Evolutionary conservation across 2,797 vertebrate genomes (phyloP), one percentile per base, ranked within the genome.

Genomic region (Selene dorsalis): DNA sequence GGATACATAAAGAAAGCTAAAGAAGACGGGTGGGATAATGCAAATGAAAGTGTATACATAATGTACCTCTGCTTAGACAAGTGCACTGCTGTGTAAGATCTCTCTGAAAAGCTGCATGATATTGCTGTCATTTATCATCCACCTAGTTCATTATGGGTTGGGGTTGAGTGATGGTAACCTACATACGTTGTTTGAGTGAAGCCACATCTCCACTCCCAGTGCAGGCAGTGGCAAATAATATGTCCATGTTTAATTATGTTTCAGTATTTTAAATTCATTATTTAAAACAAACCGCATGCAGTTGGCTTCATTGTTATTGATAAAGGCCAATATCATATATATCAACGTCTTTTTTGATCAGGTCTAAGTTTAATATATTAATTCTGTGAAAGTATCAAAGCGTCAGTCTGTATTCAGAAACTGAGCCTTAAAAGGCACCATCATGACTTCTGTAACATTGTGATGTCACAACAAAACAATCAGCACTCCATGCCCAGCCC

Each of bases 1-100:
- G 56, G n/a, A 56, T 32, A 53, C 18, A 43, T 13, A 50, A 50
- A 75, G 32, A 26, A 32, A 28, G 39, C 39, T 45, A 14, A 28
- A 67, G 24, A 14, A 26, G 20, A 39, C 58, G 17, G 28, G 52
- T 13, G 57, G 30, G 47, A 35, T 56, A 43, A 58, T 59, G 45
- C 14, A 12, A 24, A 22, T 63, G 12, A 67, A 59, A 47, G 61
- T 70, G 71, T 45, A 41, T 77, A 68, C 8, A 76, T 69, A 78
- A 59, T 22, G 38, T 59, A 9, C 6, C 20, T 13, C 52, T 26
- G 43, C 32, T 53, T 14, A 24, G n/a, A 56, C 14, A 35, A 22
- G 11, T 75, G 57, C 30, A 47, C 39, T 32, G 48, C 53, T 66
- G 43, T 55, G 35, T 45, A 56, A 65, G 59, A 53, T 74, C 50